Base-by-base conservation (phyloP, 2,797 vertebrate species). In the Cynopterus sphinx region DNA sequence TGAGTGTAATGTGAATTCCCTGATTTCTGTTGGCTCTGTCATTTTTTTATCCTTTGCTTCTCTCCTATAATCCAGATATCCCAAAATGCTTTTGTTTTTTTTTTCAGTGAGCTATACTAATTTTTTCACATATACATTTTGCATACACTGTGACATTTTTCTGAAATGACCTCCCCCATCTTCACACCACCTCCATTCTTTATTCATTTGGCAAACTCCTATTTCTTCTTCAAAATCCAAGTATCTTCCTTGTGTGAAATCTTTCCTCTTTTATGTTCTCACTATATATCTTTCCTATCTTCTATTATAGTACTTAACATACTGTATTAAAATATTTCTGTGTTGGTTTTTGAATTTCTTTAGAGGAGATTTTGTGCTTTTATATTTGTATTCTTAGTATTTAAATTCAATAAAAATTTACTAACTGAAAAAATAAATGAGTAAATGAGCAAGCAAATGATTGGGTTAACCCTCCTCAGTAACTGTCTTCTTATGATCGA, bases 341-440 rank as follows among this genome's bases (percentile, higher is more conserved):
- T 36, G 22, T 59, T 87, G 79, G 46, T 89, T 74, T 83, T 90
- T 79, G 39, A 91, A 89, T 89, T 96, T 96, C 70, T 79, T 75
- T 39, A 91, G 39, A 77, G 59, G 84, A 51, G 5, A 19, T 61
- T 75, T 55, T 74, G 6, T 81, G 70, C 73, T 63, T 90, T 95
- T 51, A 22, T 94, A 82, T 88, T 95, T 88, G 49, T 79, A 73
- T 75, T 77, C 28, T 77, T 92, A 74, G 82, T 83, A 63, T 57
- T 26, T 94, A 63, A 87, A 81, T 51, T 67, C 75, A 81, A 31
- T 49, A 49, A 63, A 91, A 81, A 26, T 85, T 77, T 55, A 92
- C 59, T 95, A 63, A 88, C 55, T 83, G 51, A 65, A 94, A 57
- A 83, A 83, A 94, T 51, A 63, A 83, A 74, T 63, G 28, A 71